Base-by-base conservation (phyloP, 2,888 invertebrate species). In the Ophion slaviceki region DNA sequence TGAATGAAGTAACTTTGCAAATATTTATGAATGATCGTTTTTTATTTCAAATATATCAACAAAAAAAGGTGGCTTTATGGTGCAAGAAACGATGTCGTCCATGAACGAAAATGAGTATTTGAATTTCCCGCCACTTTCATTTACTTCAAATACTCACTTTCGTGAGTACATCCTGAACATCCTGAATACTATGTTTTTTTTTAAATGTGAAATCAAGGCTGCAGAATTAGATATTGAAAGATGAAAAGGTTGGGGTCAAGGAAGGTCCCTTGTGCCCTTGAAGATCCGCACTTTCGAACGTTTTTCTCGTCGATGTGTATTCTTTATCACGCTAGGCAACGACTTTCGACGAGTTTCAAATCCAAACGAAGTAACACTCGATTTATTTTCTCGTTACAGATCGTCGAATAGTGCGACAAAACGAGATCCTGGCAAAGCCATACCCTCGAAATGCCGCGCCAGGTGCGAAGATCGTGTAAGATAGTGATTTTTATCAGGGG, bases 401-500 rank as follows among this genome's bases (percentile, higher is more conserved):
- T 66, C 32, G 20, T 76, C 40, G n/a, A 17, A 40, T 11, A 75
- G 45, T 64, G 53, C 20, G 20, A n/a, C 24, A 20, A 36, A 67
- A 68, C 68, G 68, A 68, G 75, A 77, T 81, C 72, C 36, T 66
- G 45, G 77, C 59, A 53, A 14, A 53, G 70, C 66, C 62, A 68
- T 53, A 36, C 62, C 78, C 70, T 57, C 53, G 47, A 66, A 72
- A n/a, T 62, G 70, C 85, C 10, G 53, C 78, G 64, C 61, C 64
- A 80, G 53, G 14, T 53, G 28, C 17, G 71, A 86, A 71, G 66
- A 70, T 82, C 76, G 74, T 86, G 87, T 86, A 80, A 82, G 68
- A 84, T 86, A 86, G 80, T 86, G 82, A 77, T 68, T 87, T 87
- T 82, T 70, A 79, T 71, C 81, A 68, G 75, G 62, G 67, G 81